A percentile compares a stretch with the other conserved stretches of the same genome.
Conservation (phyloP, 1,140 invertebrate genomes). For the Heliconius congener region DNA sequence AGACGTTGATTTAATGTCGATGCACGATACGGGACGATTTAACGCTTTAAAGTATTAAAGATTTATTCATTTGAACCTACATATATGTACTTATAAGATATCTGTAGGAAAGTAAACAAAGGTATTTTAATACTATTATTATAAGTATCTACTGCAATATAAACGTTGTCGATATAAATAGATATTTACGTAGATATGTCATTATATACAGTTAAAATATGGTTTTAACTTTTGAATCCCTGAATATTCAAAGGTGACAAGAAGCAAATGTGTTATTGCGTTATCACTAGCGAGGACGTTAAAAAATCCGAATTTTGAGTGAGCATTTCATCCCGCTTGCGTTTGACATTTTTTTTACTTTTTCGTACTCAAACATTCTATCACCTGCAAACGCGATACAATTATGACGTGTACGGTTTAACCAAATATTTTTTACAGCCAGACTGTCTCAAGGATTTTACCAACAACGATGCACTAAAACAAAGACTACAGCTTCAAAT, state of each 20-base stretch:
- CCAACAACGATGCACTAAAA: not conserved
- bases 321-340: slow-evolving; percentile 11
- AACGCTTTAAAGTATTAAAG: not conserved
- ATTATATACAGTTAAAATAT: not conserved
- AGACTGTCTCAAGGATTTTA: not conserved
- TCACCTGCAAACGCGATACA: slow-evolving; percentile 5
- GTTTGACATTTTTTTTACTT: slow-evolving; percentile 1
- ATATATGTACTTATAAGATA: too few relatives aligned
- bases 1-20: slow-evolving; percentile 29
- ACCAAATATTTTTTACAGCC: not conserved
- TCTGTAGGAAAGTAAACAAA: not conserved
- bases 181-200: not conserved
- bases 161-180: not conserved
- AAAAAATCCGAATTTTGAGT: slow-evolving; percentile 12
- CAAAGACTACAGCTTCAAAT: too few relatives aligned
- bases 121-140: not conserved
- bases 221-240: not conserved
- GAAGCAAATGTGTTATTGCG: slow-evolving; percentile 4
- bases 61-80: too few relatives aligned
- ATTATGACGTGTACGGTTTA: not conserved
- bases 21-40: slow-evolving; percentile 4
- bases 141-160: not conserved
- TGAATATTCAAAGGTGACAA: not conserved
- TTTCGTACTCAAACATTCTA: slow-evolving; percentile 5
- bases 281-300: slow-evolving; percentile 5